Evolutionary conservation across 2,888 invertebrate species (phyloP).

Genomic region (Tupiocoris notatus): DNA sequence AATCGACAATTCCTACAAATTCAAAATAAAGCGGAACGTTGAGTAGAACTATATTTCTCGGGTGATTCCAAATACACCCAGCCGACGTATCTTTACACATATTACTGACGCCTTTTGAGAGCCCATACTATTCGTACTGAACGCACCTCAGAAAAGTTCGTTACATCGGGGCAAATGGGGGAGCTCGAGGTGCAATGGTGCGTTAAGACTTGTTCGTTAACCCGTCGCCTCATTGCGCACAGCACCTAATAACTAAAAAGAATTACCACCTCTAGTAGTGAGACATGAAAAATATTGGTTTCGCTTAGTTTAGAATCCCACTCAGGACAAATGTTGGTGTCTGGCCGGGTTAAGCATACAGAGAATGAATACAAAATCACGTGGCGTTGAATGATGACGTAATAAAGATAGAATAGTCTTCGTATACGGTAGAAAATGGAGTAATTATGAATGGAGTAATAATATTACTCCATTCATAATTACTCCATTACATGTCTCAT

Average conservation of each 20-base stretch:
- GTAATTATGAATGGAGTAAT: neutral
- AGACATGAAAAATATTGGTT: neutral
- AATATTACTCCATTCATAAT: neutral
- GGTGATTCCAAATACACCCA: no score
- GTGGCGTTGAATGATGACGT: no score
- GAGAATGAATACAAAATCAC: neutral
- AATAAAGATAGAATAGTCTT: no score
- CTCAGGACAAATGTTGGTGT: neutral
- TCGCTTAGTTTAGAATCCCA: neutral
- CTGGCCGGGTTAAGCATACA: neutral
- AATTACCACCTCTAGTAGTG: neutral
- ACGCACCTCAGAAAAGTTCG: no score
- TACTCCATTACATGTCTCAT: no score
- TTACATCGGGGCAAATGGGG: neutral
- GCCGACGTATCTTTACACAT: no score
- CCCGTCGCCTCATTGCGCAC: slow-evolving; percentile 1
- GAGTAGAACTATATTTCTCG: no score
- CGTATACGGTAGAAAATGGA: no score
- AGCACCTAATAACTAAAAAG: slow-evolving; percentile 8
- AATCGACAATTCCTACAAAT: no score
- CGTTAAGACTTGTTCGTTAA: slow-evolving; percentile 4
- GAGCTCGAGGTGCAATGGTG: neutral
- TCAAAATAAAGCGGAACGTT: no score
- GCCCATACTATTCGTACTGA: no score
- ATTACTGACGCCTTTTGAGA: no score